These are phyloP conservation scores for Mythimna impura DNA, from an alignment of 2,888 invertebrate species.

Conservation along the genomic window DNA sequence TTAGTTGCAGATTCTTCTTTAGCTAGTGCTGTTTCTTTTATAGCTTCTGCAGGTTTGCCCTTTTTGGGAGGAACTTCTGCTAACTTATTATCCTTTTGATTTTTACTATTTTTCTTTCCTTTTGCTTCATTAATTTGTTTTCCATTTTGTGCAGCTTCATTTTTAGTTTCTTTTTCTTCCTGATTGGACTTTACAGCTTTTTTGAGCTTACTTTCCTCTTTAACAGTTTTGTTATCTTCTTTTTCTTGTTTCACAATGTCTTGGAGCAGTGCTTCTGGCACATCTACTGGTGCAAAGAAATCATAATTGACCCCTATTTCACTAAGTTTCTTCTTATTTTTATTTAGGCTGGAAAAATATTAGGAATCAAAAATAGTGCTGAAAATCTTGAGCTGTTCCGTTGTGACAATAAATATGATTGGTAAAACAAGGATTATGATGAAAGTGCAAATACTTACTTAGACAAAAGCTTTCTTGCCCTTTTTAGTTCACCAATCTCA, in stretches of 20 bases:
- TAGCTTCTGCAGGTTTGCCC: conserved; percentile 31
- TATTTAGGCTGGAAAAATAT: conserved; percentile 79
- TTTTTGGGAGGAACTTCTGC: conserved; percentile 41
- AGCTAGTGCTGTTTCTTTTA: conserved; percentile 45
- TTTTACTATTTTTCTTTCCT: conserved; percentile 48
- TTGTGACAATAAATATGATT: no score
- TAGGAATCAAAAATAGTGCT: neutral
- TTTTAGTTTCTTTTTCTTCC: conserved; percentile 40
- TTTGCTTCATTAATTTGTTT: conserved; percentile 37
- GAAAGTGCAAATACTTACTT: conserved; percentile 73
- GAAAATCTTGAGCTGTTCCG: neutral
- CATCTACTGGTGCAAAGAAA: conserved; percentile 87
- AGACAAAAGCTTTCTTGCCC: conserved; percentile 79
- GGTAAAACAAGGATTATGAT: neutral
- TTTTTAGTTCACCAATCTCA: conserved; percentile 79
- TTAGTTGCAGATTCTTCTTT: conserved; percentile 55
- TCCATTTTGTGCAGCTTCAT: conserved; percentile 28
- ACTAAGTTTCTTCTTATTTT: conserved; percentile 85
- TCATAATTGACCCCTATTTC: conserved; percentile 89
- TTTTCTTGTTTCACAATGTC: conserved; percentile 63
- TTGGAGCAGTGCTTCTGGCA: conserved; percentile 78
- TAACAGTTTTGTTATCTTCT: conserved; percentile 45
- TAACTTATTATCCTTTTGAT: conserved; percentile 54
- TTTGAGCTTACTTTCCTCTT: conserved; percentile 52
- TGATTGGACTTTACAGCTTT: conserved; percentile 46